Percentiles rank a stretch among this genome's conserved stretches.
Conservation (phyloP, 1,140 invertebrate genomes). For the Diachasmimorpha longicaudata region DNA sequence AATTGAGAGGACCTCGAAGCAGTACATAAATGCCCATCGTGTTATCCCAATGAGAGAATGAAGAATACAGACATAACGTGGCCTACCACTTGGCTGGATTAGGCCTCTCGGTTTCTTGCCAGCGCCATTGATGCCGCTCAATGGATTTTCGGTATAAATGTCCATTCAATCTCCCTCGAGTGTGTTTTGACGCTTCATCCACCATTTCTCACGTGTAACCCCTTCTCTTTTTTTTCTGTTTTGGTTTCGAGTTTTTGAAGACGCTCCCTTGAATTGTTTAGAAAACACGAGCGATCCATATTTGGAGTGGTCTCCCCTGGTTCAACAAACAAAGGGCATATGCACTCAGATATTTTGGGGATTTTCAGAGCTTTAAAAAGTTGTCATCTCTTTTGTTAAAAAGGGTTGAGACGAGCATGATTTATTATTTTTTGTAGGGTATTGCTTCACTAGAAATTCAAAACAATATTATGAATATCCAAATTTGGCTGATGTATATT, state of each 20-base stretch:
- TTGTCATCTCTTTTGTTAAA: too few relatives aligned
- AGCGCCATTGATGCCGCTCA: slow-evolving; percentile 49
- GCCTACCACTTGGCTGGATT: slow-evolving; percentile 43
- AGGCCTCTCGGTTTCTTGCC: slow-evolving; percentile 31
- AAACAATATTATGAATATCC: too few relatives aligned
- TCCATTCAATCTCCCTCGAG: slow-evolving; percentile 28
- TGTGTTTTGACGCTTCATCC: slow-evolving; percentile 48
- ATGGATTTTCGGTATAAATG: slow-evolving; percentile 36
- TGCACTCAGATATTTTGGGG: too few relatives aligned
- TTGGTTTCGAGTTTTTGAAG: background rate
- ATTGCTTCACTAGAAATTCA: too few relatives aligned
- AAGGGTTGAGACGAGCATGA: too few relatives aligned
- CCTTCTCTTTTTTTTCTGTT: background rate
- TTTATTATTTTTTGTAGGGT: too few relatives aligned
- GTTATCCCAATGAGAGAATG: background rate
- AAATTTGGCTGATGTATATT: too few relatives aligned
- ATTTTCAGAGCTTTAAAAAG: too few relatives aligned
- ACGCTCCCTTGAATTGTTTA: background rate
- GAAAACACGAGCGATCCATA: background rate
- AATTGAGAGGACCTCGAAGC: background rate
- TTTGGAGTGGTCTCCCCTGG: background rate
- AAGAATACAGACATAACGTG: slow-evolving; percentile 30
- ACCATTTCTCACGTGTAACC: background rate
- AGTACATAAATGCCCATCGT: background rate
- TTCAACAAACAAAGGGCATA: too few relatives aligned